phyloP scores from a whole-genome alignment of 2,888 invertebrate genomes.

The Coleophora deauratella region DNA sequence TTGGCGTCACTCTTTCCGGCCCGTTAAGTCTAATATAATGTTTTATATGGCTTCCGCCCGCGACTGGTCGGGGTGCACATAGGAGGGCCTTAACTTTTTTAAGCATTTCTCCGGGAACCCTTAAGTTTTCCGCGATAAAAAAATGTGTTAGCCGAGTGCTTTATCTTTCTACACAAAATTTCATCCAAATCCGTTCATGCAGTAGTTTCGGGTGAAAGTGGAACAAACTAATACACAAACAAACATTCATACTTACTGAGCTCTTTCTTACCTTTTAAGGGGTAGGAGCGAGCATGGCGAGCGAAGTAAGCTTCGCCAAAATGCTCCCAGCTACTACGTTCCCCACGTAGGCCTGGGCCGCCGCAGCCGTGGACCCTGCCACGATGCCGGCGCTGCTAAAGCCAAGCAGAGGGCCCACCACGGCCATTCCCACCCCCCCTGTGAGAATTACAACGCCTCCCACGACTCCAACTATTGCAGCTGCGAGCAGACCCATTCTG shows the following conservation, averaged over 20 bases:
- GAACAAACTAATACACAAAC: too few species aligned
- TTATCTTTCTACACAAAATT: too few species aligned
- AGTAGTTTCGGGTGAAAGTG: too few species aligned
- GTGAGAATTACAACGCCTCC: constrained; percentile 22
- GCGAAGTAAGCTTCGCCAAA: constrained; percentile 37
- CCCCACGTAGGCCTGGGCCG: constrained; percentile 30
- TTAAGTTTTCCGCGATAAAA: too few species aligned
- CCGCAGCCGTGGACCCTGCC: constrained; percentile 27
- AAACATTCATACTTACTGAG: neutral
- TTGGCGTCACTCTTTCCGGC: too few species aligned
- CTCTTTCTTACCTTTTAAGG: constrained; percentile 30
- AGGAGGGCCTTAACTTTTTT: too few species aligned
- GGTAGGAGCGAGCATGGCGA: constrained; percentile 52
- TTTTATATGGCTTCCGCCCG: too few species aligned
- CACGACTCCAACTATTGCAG: constrained; percentile 18
- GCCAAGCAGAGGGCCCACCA: constrained; percentile 25
- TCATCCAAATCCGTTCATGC: too few species aligned
- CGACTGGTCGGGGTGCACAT: too few species aligned
- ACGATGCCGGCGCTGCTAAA: constrained; percentile 26
- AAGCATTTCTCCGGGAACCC: too few species aligned
- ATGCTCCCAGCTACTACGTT: constrained; percentile 31
- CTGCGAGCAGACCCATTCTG: constrained; percentile 22
- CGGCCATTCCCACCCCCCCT: constrained; percentile 19
- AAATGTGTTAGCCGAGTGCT: too few species aligned
- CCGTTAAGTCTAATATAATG: too few species aligned